Percentiles rank a stretch among this genome's conserved stretches.
phyloP scores from a whole-genome alignment of 2,888 invertebrate species.

The Mimachlamys varia region DNA sequence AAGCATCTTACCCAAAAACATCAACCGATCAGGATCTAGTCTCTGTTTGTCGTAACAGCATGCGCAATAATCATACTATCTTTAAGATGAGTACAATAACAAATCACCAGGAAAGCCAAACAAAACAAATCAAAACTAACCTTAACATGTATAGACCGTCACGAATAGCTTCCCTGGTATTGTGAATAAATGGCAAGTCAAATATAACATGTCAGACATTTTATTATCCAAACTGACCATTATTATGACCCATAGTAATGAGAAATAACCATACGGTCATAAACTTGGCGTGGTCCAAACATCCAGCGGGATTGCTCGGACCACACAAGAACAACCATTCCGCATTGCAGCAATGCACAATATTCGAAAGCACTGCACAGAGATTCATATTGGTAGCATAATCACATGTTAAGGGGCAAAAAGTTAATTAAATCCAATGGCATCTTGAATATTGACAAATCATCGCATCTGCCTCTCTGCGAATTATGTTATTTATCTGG shows the following conservation, averaged over 20 bases:
- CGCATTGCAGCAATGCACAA: neutral
- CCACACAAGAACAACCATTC: neutral
- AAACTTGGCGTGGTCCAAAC: neutral
- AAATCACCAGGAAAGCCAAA: neutral
- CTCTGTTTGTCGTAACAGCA: neutral
- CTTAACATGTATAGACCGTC: neutral
- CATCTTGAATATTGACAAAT: no score
- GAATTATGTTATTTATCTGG: no score
- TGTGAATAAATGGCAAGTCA: neutral
- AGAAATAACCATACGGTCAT: neutral
- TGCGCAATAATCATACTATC: neutral
- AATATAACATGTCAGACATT: neutral
- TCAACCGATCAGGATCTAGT: no score
- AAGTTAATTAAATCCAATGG: neutral
- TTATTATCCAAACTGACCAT: neutral
- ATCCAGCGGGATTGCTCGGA: neutral
- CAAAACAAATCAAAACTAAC: neutral
- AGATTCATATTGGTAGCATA: neutral
- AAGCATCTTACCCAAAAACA: no score
- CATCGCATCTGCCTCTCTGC: no score
- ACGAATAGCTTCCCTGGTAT: neutral
- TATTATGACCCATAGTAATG: neutral
- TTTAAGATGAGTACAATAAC: neutral
- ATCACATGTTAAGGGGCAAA: neutral
- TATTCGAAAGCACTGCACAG: neutral